Evolutionary conservation across 2,797 vertebrate species (phyloP), one percentile per base, ranked within the genome.

Genomic region (Hypotaenidia philippensis): DNA sequence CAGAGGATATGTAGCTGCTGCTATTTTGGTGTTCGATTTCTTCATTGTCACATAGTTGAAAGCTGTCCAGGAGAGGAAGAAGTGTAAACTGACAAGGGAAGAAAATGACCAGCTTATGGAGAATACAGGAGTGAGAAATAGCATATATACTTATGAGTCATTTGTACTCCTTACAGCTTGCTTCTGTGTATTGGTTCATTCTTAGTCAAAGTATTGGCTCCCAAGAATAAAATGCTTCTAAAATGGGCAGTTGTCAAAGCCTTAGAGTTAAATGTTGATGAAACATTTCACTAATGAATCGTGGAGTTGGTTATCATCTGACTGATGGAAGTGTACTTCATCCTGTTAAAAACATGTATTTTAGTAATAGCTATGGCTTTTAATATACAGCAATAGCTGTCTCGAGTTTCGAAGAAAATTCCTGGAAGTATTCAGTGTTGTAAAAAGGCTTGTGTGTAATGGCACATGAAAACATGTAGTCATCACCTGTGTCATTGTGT

Each of bases 11-110:
- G 98, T 98, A 98, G 98, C 97, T 98, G 98, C 98, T 98, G 97
- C 98, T 99, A 98, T 99, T 99, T 98, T 96, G 97, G 96, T 96
- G 89, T 97, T 97, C 97, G 97, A 97, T 98, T 97, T 97, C 97
- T 98, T 97, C 98, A 97, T 98, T 99, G 98, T 99, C 98, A 99
- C 98, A 99, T 99, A 99, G 98, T 99, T 99, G 99, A 99, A 98
- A 98, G 96, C 96, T 97, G 94, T 99, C 99, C 99, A 99, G 98
- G 98, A 98, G 97, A 98, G 96, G 97, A 97, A 97, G 93, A 94
- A 91, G 91, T 93, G 79, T 96, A 96, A 97, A 95, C 95, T 93
- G 93, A 90, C 83, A 94, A 94, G 79, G 77, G 50, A 95, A 97
- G 87, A 97, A 97, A 96, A 96, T 92, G 76, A 89, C 91, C 75